Percentiles rank a stretch among this genome's conserved stretches.
These are phyloP conservation scores for Actinernus sp. DNA, from an alignment of 92 coral and sea anemone genomes.

Conservation along the genomic window DNA sequence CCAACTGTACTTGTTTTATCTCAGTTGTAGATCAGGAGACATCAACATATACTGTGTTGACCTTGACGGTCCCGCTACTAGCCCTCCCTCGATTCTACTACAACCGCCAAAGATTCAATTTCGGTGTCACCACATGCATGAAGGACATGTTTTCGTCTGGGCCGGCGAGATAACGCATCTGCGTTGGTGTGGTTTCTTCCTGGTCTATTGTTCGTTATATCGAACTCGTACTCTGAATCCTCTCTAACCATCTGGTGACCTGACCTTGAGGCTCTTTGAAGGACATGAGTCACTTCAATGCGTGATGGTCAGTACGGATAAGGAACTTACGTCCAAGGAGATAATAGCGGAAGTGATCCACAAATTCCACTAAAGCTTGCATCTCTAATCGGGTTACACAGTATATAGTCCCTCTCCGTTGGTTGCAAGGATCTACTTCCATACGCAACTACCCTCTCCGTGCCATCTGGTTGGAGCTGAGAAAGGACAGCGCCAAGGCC, in stretches of 20 bases:
- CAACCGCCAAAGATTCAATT: no score
- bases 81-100: no score
- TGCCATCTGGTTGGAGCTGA: constrained; percentile 44
- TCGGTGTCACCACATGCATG: no score
- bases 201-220: constrained; percentile 45
- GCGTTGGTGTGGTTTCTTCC: constrained; percentile 58
- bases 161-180: constrained; percentile 65
- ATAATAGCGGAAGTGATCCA: constrained; percentile 45
- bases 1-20: no score
- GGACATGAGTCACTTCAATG: constrained; percentile 42
- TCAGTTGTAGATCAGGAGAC: no score
- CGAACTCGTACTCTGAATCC: constrained; percentile 66
- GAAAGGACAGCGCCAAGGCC: no score
- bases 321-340: constrained; percentile 26
- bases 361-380: constrained; percentile 35
- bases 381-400: constrained; percentile 58
- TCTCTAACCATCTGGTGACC: constrained; percentile 54
- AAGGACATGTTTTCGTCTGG: no score
- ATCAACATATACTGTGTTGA: no score
- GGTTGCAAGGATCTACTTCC: constrained; percentile 20
- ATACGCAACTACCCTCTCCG: constrained; percentile 12
- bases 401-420: background rate
- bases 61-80: no score
- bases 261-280: constrained; percentile 64
- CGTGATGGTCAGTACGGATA: constrained; percentile 40